These are phyloP conservation scores for Cyprichromis sp. DNA, from an alignment of 2,113 vertebrate species.

Conservation along the genomic window DNA sequence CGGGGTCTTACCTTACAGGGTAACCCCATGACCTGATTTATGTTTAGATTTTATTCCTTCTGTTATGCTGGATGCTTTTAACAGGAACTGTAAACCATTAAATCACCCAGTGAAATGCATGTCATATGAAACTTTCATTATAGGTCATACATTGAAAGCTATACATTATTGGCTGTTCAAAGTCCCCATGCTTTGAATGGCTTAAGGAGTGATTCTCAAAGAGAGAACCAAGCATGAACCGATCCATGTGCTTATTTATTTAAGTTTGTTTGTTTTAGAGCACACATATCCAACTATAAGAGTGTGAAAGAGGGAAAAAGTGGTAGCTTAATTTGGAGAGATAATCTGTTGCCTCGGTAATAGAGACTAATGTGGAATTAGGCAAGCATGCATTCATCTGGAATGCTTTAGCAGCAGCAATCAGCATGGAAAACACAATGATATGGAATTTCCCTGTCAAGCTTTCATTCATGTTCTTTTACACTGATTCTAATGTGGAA, in stretches of 20 bases:
- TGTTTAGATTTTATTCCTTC: conserved; percentile 46
- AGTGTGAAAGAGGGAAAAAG: background rate
- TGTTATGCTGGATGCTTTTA: conserved; percentile 13
- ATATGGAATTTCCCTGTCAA: conserved; percentile 49
- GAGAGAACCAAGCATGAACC: background rate
- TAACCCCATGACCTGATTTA: conserved; percentile 38
- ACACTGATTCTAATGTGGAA: conserved; percentile 36
- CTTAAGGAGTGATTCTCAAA: background rate
- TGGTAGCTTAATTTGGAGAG: conserved; percentile 1
- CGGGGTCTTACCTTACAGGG: background rate
- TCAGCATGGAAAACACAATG: conserved; percentile 49
- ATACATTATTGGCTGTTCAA: background rate
- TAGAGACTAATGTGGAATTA: conserved; percentile 51
- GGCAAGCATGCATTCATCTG: conserved; percentile 19
- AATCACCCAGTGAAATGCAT: conserved; percentile 37
- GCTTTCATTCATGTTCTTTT: conserved; percentile 28
- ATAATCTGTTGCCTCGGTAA: conserved; percentile 22
- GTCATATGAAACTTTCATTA: background rate
- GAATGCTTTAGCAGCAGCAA: conserved; percentile 32
- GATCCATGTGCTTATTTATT: background rate
- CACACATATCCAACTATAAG: background rate
- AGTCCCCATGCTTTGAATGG: background rate
- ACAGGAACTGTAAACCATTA: conserved; percentile 24
- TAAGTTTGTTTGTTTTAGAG: background rate
- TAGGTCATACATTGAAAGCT: background rate